Base-by-base conservation (phyloP, 2,797 vertebrate species). In the Agapornis canus region DNA sequence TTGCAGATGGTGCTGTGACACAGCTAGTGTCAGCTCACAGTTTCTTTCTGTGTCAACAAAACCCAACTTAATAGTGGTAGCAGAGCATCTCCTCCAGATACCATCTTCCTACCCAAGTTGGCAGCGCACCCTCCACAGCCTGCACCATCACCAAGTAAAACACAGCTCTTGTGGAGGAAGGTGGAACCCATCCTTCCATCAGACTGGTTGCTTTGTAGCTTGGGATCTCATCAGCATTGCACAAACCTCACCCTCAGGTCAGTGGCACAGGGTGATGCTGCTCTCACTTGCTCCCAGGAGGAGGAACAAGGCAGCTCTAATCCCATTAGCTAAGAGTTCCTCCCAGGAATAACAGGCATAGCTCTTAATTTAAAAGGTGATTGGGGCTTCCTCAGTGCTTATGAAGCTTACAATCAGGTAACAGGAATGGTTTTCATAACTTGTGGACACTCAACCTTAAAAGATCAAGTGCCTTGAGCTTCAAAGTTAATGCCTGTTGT, bases 41-140 rank as follows among this genome's bases (percentile, higher is more conserved):
- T 45, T 90, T 60, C 68, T 48, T 59, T 7, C 32, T 51, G 12
- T 29, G 27, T 5, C 52, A 81, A 82, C 43, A 91, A 77, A 80
- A 32, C 19, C 42, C 29, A 48, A 47, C n/a, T 77, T 11, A 63
- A 48, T 40, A 26, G 9, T 7, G 21, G 35, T 5, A 82, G 39
- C 42, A 79, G 12, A 69, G 5, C 57, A 76, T 8, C 22, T 71
- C 5, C 65, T 59, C 8, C 27, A 47, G 43, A 22, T 22, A 27
- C 37, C 42, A 27, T 7, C 48, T 94, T 47, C 29, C 25, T 8
- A 3, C 5, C n/a, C 0, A 1, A 29, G 31, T 8, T 14, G 27
- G 40, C 71, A 80, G 31, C 0, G 0, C 23, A 25, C 9, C 2
- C 23, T 39, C 9, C 2, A 2, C 47, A 77, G 59, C 20, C 48